Percentiles rank a stretch among this genome's conserved stretches.
phyloP scores from a whole-genome alignment of 2,113 vertebrate genomes.

The Hypomesus transpacificus region DNA sequence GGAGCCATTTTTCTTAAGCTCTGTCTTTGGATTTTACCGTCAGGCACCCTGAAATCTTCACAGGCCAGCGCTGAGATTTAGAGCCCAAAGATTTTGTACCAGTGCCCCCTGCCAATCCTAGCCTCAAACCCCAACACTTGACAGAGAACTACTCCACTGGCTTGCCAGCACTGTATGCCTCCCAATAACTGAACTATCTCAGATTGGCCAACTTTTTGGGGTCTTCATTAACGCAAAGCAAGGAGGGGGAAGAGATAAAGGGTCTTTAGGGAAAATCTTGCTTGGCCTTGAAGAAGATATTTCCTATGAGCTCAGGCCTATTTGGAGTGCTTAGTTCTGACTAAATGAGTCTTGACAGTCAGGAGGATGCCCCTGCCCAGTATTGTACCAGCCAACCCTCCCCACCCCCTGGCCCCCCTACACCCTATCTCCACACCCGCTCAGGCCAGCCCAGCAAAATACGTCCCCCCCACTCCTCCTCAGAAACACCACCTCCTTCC shows the following conservation, averaged over 20 bases:
- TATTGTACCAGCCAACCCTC: slow-evolving; percentile 51
- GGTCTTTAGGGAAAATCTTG: slow-evolving; percentile 59
- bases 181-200: slow-evolving; percentile 42
- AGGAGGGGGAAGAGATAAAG: slow-evolving; percentile 43
- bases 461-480: slow-evolving; percentile 13
- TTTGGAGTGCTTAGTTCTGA: slow-evolving; percentile 70
- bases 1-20: slow-evolving; percentile 30
- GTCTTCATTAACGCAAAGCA: slow-evolving; percentile 64
- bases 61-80: slow-evolving; percentile 40
- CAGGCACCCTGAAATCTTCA: slow-evolving; percentile 54
- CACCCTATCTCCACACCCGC: not conserved
- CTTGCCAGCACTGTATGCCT: slow-evolving; percentile 22
- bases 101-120: slow-evolving; percentile 19
- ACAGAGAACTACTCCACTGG: slow-evolving; percentile 36
- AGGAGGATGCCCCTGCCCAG: slow-evolving; percentile 67
- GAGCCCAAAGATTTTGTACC: slow-evolving; percentile 35
- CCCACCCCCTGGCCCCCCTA: not conserved
- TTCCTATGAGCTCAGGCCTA: slow-evolving; percentile 65
- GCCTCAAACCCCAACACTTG: slow-evolving; percentile 14
- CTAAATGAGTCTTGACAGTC: slow-evolving; percentile 77
- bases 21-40: slow-evolving; percentile 47
- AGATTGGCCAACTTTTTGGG: slow-evolving; percentile 48
- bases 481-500: not conserved
- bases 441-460: slow-evolving; percentile 5
- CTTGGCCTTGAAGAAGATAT: slow-evolving; percentile 57